phyloP scores from a whole-genome alignment of 1,140 invertebrate species.

The Ditylenchus dipsaci region DNA sequence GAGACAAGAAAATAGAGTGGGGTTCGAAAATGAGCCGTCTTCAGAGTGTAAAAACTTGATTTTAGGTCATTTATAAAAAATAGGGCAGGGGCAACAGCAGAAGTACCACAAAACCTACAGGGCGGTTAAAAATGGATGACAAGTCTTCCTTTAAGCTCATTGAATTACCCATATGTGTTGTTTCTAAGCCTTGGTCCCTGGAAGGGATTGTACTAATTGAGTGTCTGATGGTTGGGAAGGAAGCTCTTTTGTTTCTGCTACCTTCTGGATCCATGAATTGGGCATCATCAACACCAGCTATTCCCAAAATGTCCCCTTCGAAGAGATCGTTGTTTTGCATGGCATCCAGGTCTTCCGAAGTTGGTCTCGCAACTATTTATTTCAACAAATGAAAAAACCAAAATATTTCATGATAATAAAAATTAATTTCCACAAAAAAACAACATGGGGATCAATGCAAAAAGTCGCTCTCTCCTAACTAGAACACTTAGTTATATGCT shows the following conservation, averaged over 20 bases:
- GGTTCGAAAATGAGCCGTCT: too few relatives aligned
- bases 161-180: neutral
- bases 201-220: neutral
- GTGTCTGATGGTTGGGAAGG: conserved; percentile 10
- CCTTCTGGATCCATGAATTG: too few relatives aligned
- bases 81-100: neutral
- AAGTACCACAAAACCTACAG: neutral
- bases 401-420: too few relatives aligned
- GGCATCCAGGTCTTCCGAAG: conserved; percentile 46
- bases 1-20: too few relatives aligned
- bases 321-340: conserved; percentile 55
- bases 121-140: conserved; percentile 43
- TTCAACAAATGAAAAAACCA: too few relatives aligned
- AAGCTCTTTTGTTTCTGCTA: neutral
- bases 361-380: conserved; percentile 43
- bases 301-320: conserved; percentile 54
- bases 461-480: too few relatives aligned
- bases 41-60: too few relatives aligned
- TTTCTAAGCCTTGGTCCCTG: conserved; percentile 1
- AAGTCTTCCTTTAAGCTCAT: neutral
- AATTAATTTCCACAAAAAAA: too few relatives aligned
- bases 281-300: conserved; percentile 1
- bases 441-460: too few relatives aligned
- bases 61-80: too few relatives aligned
- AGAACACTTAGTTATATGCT: too few relatives aligned